Evolutionary conservation across 2,888 invertebrate species (phyloP).

Genomic region (Athripsodes cinereus): DNA sequence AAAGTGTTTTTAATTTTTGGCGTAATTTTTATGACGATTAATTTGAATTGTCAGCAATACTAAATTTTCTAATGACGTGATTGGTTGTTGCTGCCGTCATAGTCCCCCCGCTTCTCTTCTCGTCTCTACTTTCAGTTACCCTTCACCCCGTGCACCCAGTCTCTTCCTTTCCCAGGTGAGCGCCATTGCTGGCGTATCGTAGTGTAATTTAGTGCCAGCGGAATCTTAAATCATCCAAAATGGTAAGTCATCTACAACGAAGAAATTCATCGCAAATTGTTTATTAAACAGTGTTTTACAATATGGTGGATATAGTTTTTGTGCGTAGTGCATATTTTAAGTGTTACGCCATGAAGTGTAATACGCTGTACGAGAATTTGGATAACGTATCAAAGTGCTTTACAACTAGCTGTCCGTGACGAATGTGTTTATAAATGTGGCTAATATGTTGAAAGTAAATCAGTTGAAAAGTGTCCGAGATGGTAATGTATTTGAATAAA

Average conservation of each 20-base stretch:
- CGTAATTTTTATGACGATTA: too few species aligned
- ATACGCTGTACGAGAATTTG: slow-evolving; percentile 9
- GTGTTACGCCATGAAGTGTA: slow-evolving; percentile 19
- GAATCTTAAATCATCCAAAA: slow-evolving; percentile 81
- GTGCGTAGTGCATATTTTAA: not conserved
- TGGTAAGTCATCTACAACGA: slow-evolving; percentile 56
- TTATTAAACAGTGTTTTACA: slow-evolving; percentile 4
- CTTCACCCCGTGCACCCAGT: slow-evolving; percentile 5
- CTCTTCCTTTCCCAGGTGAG: slow-evolving; percentile 70
- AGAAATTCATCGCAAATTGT: slow-evolving; percentile 31
- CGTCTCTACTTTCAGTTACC: not conserved
- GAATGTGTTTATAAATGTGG: slow-evolving; percentile 1
- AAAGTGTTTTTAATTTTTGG: too few species aligned
- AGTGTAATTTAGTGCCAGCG: slow-evolving; percentile 57
- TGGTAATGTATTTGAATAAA: too few species aligned
- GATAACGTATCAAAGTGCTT: slow-evolving; percentile 2
- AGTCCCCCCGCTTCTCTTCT: not conserved
- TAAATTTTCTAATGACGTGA: too few species aligned
- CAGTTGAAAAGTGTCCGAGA: too few species aligned
- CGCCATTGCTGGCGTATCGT: slow-evolving; percentile 86
- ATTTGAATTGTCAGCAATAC: too few species aligned
- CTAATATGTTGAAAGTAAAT: not conserved
- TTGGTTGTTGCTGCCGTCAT: too few species aligned
- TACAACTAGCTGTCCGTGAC: slow-evolving; percentile 12
- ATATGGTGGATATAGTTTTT: slow-evolving; percentile 5